Evolutionary conservation across 2,888 invertebrate species (phyloP).

Genomic region (Cyrtodaria siliqua): DNA sequence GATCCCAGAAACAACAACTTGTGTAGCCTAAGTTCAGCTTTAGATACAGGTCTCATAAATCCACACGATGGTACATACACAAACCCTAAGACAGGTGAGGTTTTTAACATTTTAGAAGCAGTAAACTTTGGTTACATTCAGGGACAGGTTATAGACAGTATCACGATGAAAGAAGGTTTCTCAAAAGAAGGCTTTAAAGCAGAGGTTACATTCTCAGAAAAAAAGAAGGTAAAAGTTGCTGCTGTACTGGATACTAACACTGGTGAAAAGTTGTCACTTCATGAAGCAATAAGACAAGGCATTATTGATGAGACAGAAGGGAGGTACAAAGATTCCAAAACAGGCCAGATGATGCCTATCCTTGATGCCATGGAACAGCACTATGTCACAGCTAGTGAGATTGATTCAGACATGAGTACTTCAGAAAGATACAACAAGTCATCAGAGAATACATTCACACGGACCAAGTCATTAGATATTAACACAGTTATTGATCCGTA

Average conservation of each 20-base stretch:
- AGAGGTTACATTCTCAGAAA: slow-evolving; percentile 79
- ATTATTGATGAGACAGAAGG: slow-evolving; percentile 88
- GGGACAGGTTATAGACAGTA: slow-evolving; percentile 76
- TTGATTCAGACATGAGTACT: slow-evolving; percentile 65
- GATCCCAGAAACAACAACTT: slow-evolving; percentile 72
- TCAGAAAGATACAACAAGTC: slow-evolving; percentile 64
- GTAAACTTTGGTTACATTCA: slow-evolving; percentile 90
- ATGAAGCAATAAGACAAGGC: slow-evolving; percentile 89
- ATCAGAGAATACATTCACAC: slow-evolving; percentile 68
- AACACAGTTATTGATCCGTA: slow-evolving; percentile 89
- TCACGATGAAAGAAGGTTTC: slow-evolving; percentile 75
- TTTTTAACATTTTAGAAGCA: slow-evolving; percentile 93
- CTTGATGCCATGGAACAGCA: slow-evolving; percentile 96
- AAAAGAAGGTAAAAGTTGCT: slow-evolving; percentile 77
- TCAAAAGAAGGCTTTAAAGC: slow-evolving; percentile 74
- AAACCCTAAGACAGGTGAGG: slow-evolving; percentile 94
- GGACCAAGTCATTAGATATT: slow-evolving; percentile 70
- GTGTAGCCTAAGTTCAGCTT: slow-evolving; percentile 73
- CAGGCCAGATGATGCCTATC: slow-evolving; percentile 93
- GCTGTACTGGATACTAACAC: slow-evolving; percentile 89
- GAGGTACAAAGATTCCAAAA: slow-evolving; percentile 89
- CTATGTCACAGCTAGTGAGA: slow-evolving; percentile 89
- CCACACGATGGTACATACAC: slow-evolving; percentile 90
- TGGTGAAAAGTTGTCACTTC: slow-evolving; percentile 93
- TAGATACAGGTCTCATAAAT: slow-evolving; percentile 82